Evolutionary conservation across 2,113 vertebrate species (phyloP).

Genomic region (Neotoma lepida): DNA sequence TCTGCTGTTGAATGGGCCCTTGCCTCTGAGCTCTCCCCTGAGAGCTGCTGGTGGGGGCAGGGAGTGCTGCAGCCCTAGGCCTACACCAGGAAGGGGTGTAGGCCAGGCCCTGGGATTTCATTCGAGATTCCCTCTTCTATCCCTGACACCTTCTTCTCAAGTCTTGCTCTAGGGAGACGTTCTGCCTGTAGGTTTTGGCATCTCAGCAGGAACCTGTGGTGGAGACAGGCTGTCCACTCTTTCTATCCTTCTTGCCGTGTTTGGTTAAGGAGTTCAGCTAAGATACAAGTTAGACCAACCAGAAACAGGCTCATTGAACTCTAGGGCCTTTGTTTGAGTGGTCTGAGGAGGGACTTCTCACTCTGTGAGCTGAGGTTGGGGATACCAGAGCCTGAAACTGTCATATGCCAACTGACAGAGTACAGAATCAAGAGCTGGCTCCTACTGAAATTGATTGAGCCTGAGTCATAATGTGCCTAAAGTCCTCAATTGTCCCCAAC

Average conservation of each 20-base stretch:
- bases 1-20: not conserved
- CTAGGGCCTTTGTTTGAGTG: not conserved
- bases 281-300: not conserved
- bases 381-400: not conserved
- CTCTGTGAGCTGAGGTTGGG: not conserved
- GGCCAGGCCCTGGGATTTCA: not conserved
- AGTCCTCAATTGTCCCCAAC: not conserved
- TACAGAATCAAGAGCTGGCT: not conserved
- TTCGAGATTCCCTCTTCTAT: not conserved
- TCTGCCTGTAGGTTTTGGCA: not conserved
- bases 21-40: not conserved
- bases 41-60: not conserved
- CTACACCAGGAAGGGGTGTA: not conserved
- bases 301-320: not conserved
- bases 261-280: not conserved
- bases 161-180: not conserved
- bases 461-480: not conserved
- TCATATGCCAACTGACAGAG: not conserved
- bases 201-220: not conserved
- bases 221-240: not conserved
- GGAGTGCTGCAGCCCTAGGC: accelerated
- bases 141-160: not conserved
- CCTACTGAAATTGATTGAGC: not conserved
- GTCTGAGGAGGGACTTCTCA: not conserved
- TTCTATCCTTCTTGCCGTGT: not conserved